Base-by-base conservation (phyloP, 2,888 invertebrate species). In the Agrotis puta region DNA sequence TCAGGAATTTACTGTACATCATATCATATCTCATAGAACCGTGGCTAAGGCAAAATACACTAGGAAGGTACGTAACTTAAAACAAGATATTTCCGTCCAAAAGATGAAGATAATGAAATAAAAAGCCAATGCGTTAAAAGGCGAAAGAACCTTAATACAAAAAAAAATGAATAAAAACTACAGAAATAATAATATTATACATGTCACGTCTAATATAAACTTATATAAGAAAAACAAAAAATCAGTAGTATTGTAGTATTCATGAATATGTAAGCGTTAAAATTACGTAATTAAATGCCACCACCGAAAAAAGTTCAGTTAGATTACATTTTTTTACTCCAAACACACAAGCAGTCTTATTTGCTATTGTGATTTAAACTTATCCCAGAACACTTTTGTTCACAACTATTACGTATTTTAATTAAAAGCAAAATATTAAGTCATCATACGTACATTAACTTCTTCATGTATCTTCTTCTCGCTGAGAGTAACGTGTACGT, bases 391-490 rank as follows among this genome's bases (percentile, higher is more conserved):
- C 27, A 70, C 13, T 62, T 51, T 56, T 45, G 22, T 64, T 64
- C 22, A 57, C 18, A 57, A 48, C n/a, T 43, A 20, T 56, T 20
- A 53, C 13, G 48, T 50, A 1, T 45, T 70, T 53, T 45, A 54
- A 59, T n/a, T 77, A 24, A 62, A 57, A 64, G 22, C 18, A 45
- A 74, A 62, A 63, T 64, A 74, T 62, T 20, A 59, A 62, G 58
- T 62, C 58, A 4, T 71, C 76, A 90, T 95, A 97, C 97, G 95
- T 96, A 97, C 97, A 96, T 94, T 92, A 97, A 91, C 91, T 97
- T 97, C 96, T 97, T 97, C 97, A 97, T 97, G 94, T 97, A 95
- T 94, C 97, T 95, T 91, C 97, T 96, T 92, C 97, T 96, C 70
- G 97, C 96, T 70, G 97, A 96, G 83, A 97, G 92, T 88, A 96